Evolutionary conservation across 2,113 vertebrate species (phyloP), one percentile per base, ranked within the genome.

Genomic region (Rhombomys opimus): DNA sequence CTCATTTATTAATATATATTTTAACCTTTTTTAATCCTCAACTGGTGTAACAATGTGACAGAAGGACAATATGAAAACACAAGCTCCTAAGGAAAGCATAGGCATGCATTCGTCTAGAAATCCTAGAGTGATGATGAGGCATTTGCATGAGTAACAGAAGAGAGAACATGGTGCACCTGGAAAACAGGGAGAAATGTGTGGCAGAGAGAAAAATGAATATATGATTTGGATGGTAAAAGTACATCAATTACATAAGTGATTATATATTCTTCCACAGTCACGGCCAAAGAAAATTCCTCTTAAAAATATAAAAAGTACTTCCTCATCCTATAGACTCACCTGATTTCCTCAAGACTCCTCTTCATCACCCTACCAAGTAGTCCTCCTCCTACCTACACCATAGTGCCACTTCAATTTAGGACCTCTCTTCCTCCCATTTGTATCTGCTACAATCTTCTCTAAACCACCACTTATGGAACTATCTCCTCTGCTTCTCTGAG

Each of bases 191-290:
- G 22, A 73, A 94, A 59, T n/a, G 32, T 0, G n/a, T 61, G 54
- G 52, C 65, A n/a, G 46, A 86, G 2, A 75, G 41, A 50, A 90
- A 61, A 78, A 87, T 90, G 90, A 54, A 54, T 17, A 77, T 38
- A 94, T 38, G 90, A 93, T 80, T 75, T 95, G 41, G 52, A 84
- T 22, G 65, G 50, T 61, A 87, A 93, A 96, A 82, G 61, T 73
- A 27, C 2, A 91, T 77, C 20, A 93, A 75, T 91, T 93, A 70
- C 10, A 90, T 65, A 17, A 91, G 73, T 87, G 15, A 75, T 89
- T 77, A 81, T 95, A 41, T 67, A 91, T 4, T 76, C 57, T 81
- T 85, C 80, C 32, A 86, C 50, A 54, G 23, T 61, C 25, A 94
- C 0, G 72, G 13, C 81, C n/a, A 94, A 82, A 72, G 46, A 68